Conservation (phyloP, 1,140 invertebrate species). For the Leguminivora glycinivorella region DNA sequence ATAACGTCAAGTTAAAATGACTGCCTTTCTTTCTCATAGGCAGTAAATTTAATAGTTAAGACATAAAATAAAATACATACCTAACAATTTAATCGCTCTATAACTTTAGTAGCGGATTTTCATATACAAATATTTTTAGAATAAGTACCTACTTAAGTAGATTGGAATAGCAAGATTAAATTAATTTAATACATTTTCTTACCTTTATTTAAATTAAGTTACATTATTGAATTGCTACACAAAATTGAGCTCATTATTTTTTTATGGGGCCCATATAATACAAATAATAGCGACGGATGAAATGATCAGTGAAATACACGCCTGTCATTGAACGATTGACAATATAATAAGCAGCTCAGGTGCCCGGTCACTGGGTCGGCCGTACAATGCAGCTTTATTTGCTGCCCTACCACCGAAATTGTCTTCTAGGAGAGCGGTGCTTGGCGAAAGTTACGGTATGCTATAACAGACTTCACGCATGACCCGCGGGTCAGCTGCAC, state of each 20-base stretch:
- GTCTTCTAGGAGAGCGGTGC: constrained; percentile 38
- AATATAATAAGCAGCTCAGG: constrained; percentile 44
- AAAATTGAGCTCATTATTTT: constrained; percentile 71
- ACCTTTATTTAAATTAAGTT: too few species aligned
- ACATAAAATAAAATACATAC: too few species aligned
- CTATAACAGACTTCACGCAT: constrained; percentile 69
- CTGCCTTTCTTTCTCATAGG: too few species aligned
- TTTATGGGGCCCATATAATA: neutral
- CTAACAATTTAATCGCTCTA: too few species aligned
- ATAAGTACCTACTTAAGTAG: too few species aligned
- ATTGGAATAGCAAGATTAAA: too few species aligned
- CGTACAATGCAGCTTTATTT: constrained; percentile 32
- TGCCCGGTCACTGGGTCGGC: constrained; percentile 42
- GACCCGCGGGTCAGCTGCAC: constrained; percentile 70
- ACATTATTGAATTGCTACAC: neutral
- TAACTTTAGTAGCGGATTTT: too few species aligned
- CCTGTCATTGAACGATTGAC: constrained; percentile 43
- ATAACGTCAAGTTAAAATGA: too few species aligned
- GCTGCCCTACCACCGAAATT: constrained; percentile 40
- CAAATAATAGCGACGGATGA: neutral
- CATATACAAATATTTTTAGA: too few species aligned
- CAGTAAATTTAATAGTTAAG: too few species aligned
- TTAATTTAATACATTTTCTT: too few species aligned
- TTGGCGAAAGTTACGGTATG: constrained; percentile 69
- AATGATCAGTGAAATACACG: constrained; percentile 51